Conservation (phyloP, 2,113 vertebrate genomes). For the Heterotis niloticus region DNA sequence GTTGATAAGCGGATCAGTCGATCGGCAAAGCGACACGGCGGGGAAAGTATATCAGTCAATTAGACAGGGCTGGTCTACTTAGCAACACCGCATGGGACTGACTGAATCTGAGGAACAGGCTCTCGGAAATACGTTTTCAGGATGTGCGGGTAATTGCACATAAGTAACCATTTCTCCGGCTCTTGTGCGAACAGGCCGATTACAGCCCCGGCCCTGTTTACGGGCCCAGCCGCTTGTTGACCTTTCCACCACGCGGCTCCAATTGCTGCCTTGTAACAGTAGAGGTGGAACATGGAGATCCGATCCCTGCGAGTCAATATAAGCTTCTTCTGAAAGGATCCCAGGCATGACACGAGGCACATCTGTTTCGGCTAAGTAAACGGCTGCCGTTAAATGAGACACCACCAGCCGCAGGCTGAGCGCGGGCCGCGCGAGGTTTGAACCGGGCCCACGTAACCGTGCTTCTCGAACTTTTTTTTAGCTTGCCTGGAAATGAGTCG, state of each 20-base stretch:
- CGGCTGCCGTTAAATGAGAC: too few relatives aligned
- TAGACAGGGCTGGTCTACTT: slow-evolving; percentile 60
- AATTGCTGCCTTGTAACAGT: slow-evolving; percentile 43
- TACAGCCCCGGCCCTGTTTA: slow-evolving; percentile 45
- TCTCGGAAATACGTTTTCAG: slow-evolving; percentile 61
- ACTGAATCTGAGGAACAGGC: slow-evolving; percentile 63
- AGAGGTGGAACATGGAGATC: slow-evolving; percentile 18
- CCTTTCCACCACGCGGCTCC: slow-evolving; percentile 55
- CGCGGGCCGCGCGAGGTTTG: too few relatives aligned
- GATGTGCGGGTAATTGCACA: slow-evolving; percentile 72
- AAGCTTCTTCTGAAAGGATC: too few relatives aligned
- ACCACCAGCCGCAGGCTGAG: too few relatives aligned
- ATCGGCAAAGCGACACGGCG: slow-evolving; percentile 41
- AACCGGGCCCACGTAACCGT: too few relatives aligned
- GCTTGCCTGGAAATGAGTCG: too few relatives aligned
- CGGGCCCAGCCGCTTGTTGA: slow-evolving; percentile 63
- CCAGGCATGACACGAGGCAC: too few relatives aligned
- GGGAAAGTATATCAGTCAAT: slow-evolving; percentile 68
- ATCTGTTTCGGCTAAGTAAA: too few relatives aligned
- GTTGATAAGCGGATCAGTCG: slow-evolving; percentile 39
- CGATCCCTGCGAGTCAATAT: too few relatives aligned
- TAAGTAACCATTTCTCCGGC: slow-evolving; percentile 58
- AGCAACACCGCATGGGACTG: slow-evolving; percentile 62
- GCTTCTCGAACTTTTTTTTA: too few relatives aligned
- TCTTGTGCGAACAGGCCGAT: slow-evolving; percentile 60